Evolutionary conservation across 2,113 vertebrate genomes (phyloP).

Genomic region (Machaerirhynchus nigripectus): DNA sequence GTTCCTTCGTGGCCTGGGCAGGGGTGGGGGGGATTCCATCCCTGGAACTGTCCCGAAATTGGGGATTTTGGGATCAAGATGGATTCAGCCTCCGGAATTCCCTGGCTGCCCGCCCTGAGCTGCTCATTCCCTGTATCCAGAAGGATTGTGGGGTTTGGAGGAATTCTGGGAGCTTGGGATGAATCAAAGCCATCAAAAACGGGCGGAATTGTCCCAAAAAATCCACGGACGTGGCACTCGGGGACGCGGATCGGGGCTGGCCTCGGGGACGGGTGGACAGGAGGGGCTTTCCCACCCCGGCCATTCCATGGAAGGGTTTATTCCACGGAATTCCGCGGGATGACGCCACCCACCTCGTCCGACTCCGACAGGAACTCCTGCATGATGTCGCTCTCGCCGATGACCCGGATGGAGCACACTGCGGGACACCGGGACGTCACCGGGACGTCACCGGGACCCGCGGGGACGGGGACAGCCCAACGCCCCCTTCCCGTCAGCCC

Average conservation of each 20-base stretch:
- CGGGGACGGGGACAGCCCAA: background rate
- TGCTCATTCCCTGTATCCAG: rapidly evolving
- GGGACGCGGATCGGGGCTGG: background rate
- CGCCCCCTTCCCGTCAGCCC: background rate
- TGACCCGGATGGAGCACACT: slow-evolving; percentile 95
- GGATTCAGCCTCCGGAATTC: background rate
- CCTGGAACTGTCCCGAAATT: background rate
- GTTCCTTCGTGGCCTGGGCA: background rate
- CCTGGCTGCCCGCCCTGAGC: background rate
- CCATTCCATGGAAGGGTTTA: background rate
- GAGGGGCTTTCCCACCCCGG: background rate
- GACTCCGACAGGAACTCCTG: slow-evolving; percentile 98
- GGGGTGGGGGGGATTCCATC: background rate
- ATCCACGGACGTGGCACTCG: background rate
- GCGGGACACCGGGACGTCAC: no score
- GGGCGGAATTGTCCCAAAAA: background rate
- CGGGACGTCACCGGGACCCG: background rate
- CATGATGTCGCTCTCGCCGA: slow-evolving; percentile 97
- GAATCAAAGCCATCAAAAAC: background rate
- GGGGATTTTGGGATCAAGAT: background rate
- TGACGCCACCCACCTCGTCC: slow-evolving; percentile 80
- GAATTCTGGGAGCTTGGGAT: background rate
- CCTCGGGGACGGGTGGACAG: rapidly evolving
- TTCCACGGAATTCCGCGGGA: background rate
- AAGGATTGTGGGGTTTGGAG: background rate